These are phyloP conservation scores for Drosophila repleta DNA, from an alignment of 1,140 invertebrate genomes.

Conservation along the genomic window DNA sequence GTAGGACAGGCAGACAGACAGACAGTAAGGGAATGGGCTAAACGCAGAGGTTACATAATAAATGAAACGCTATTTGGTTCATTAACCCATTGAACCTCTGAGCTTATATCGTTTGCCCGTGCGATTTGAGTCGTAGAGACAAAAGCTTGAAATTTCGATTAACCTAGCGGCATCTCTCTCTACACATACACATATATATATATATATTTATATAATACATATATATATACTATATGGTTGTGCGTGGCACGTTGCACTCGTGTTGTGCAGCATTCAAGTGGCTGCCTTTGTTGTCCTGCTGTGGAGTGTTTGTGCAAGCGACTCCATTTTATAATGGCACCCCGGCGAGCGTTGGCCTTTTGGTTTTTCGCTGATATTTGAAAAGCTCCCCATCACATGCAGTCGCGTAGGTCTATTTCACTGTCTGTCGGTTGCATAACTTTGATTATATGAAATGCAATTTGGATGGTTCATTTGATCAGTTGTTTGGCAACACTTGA, in stretches of 20 bases:
- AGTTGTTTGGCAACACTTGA: constrained; percentile 46
- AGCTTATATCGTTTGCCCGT: constrained; percentile 37
- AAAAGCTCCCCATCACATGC: neutral
- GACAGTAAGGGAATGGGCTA: neutral
- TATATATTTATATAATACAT: neutral
- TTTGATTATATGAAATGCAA: neutral
- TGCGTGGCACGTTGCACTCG: constrained; percentile 15
- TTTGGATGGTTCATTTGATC: neutral
- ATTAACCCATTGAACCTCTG: constrained; percentile 54
- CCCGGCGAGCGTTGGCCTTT: constrained; percentile 33
- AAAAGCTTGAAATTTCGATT: constrained; percentile 40
- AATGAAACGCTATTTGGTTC: constrained; percentile 40
- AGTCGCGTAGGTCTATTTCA: neutral
- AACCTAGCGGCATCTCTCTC: constrained; percentile 6
- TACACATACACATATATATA: neutral
- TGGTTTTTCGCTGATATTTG: constrained; percentile 8
- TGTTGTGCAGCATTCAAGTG: constrained; percentile 12
- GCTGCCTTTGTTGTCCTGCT: constrained; percentile 23
- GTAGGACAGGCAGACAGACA: neutral
- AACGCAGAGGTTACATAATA: constrained; percentile 32
- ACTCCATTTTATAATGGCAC: constrained; percentile 28
- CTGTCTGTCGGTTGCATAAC: neutral
- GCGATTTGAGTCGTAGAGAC: constrained; percentile 40
- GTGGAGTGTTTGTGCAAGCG: neutral
- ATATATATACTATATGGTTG: neutral